These are phyloP conservation scores for Drosophila funebris DNA, from an alignment of 1,140 invertebrate species.

Conservation along the genomic window DNA sequence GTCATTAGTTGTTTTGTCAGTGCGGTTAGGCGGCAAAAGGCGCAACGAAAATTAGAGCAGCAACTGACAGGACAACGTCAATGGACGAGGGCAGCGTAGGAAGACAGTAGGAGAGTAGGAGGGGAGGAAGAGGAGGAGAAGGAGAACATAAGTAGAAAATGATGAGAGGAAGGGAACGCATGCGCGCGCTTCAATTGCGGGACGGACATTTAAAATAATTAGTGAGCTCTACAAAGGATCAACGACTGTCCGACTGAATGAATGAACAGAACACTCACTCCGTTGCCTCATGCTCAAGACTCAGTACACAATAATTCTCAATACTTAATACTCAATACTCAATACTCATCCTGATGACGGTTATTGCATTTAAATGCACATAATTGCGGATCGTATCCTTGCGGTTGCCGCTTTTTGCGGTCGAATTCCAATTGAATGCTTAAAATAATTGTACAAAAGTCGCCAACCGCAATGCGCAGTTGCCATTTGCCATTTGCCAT, in stretches of 20 bases:
- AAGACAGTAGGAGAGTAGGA: neutral
- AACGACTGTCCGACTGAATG: neutral
- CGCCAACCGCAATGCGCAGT: conserved; percentile 78
- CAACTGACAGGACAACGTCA: conserved; percentile 34
- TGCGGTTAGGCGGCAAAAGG: conserved; percentile 54
- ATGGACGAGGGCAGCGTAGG: too few species aligned
- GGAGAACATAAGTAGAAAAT: neutral
- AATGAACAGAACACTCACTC: too few species aligned
- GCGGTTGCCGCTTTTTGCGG: conserved; percentile 65
- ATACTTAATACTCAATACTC: neutral
- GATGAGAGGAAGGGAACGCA: conserved; percentile 36
- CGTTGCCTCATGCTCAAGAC: neutral
- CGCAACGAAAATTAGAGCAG: conserved; percentile 70
- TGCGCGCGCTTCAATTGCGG: conserved; percentile 77
- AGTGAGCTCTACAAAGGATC: conserved; percentile 54
- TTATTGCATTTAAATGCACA: conserved; percentile 81
- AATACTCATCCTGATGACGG: conserved; percentile 64
- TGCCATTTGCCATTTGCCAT: conserved; percentile 35
- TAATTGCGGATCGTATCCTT: conserved; percentile 60
- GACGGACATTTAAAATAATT: conserved; percentile 72
- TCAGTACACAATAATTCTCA: conserved; percentile 2
- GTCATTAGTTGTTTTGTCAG: conserved; percentile 59
- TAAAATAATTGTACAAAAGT: conserved; percentile 78
- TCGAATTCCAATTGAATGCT: conserved; percentile 77
- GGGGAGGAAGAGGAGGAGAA: neutral